Evolutionary conservation across 2,888 invertebrate genomes (phyloP).

Genomic region (Drosophila fungiperda): DNA sequence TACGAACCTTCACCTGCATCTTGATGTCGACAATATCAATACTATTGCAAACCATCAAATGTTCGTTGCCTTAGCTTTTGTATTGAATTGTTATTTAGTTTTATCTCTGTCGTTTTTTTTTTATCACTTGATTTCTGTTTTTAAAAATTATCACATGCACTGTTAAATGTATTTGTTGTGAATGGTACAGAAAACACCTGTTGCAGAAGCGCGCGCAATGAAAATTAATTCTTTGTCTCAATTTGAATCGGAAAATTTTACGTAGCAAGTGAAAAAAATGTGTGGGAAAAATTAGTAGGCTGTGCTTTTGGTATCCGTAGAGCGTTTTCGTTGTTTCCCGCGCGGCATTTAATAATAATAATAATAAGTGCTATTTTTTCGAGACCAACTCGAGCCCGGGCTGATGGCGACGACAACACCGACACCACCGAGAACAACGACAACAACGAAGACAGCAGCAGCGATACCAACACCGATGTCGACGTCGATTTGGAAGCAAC

Average conservation of each 20-base stretch:
- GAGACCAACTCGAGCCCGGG: constrained; percentile 69
- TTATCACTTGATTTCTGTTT: constrained; percentile 50
- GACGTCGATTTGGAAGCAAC: constrained; percentile 63
- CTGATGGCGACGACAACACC: constrained; percentile 63
- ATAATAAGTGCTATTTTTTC: constrained; percentile 75
- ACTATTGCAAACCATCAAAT: constrained; percentile 79
- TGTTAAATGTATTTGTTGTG: constrained; percentile 18
- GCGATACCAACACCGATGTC: constrained; percentile 30
- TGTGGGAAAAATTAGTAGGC: constrained; percentile 23
- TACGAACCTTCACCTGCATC: constrained; percentile 80
- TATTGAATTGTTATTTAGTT: constrained; percentile 40
- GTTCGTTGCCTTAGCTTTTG: constrained; percentile 14
- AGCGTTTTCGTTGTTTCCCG: constrained; percentile 63
- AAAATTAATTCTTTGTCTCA: constrained; percentile 6
- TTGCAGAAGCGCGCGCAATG: constrained; percentile 39
- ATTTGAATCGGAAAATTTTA: not conserved
- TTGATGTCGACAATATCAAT: constrained; percentile 62
- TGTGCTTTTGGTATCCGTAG: constrained; percentile 53
- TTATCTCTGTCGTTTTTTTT: constrained; percentile 59
- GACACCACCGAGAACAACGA: constrained; percentile 31
- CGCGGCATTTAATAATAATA: constrained; percentile 74
- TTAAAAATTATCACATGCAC: constrained; percentile 67
- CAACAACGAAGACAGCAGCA: constrained; percentile 17
- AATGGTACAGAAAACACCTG: constrained; percentile 32
- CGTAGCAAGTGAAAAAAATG: constrained; percentile 14